phyloP scores from a whole-genome alignment of 2,113 vertebrate species.

The Oreochromis aureus region DNA sequence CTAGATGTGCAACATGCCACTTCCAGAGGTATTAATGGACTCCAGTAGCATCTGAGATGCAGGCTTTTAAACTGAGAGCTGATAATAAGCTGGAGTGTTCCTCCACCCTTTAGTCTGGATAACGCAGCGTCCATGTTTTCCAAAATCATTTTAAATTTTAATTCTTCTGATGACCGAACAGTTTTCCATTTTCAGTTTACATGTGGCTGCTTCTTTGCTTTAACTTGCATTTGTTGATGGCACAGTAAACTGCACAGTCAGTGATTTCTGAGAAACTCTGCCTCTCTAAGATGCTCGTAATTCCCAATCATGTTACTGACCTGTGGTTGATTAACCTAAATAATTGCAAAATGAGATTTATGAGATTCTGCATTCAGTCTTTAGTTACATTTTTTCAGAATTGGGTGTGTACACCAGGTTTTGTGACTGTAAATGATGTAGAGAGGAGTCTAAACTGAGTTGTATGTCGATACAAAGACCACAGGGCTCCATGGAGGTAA shows the following conservation, averaged over 20 bases:
- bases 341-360: not conserved
- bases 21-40: not conserved
- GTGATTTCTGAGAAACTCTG: not conserved
- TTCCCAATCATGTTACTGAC: not conserved
- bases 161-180: not conserved
- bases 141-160: not conserved
- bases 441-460: not conserved
- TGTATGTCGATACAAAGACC: constrained; percentile 71
- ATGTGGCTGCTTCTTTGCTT: not conserved
- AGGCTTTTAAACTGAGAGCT: not conserved
- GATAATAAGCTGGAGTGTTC: not conserved
- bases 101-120: not conserved
- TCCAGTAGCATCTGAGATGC: not conserved
- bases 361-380: not conserved
- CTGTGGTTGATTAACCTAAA: not conserved
- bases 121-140: not conserved
- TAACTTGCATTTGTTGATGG: not conserved
- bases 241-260: not conserved
- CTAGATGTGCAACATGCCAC: not conserved
- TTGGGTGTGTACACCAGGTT: not conserved
- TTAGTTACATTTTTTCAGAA: not conserved
- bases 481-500: constrained; percentile 80
- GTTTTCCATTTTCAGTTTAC: not conserved
- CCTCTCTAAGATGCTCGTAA: not conserved
- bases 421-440: not conserved